Conservation (phyloP, 53 echinoderm and acorn worm genomes). For the Crossaster papposus region DNA sequence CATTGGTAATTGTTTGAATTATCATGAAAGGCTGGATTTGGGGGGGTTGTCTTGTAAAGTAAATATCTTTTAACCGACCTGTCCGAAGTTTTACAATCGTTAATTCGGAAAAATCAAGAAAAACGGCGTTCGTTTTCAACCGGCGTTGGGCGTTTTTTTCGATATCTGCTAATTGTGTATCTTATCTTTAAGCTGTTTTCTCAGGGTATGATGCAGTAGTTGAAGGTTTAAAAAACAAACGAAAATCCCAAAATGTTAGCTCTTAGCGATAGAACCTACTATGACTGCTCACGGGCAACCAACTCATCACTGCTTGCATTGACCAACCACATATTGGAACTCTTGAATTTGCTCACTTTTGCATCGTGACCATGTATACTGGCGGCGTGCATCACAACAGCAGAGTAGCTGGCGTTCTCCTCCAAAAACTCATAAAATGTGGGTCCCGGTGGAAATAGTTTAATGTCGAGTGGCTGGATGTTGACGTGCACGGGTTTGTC, state of each 20-base stretch:
- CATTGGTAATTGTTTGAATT: too few species aligned
- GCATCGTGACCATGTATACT: not conserved
- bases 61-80: too few species aligned
- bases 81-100: too few species aligned
- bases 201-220: too few species aligned
- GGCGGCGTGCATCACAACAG: constrained; percentile 17
- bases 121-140: too few species aligned
- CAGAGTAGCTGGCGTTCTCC: not conserved
- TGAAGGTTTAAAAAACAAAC: too few species aligned
- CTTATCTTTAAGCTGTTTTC: too few species aligned
- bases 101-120: too few species aligned
- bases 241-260: not conserved
- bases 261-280: not conserved
- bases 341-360: constrained; percentile 8
- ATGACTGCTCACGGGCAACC: not conserved
- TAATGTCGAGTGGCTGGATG: not conserved
- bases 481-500: constrained; percentile 3
- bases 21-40: too few species aligned
- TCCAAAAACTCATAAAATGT: not conserved
- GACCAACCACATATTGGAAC: constrained; percentile 19
- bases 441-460: constrained; percentile 22
- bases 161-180: too few species aligned
- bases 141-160: too few species aligned
- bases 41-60: too few species aligned
- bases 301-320: not conserved